A percentile compares a stretch with the other conserved stretches of the same genome.
Conservation (phyloP, 2,888 invertebrate genomes). For the Amorpha juglandis region DNA sequence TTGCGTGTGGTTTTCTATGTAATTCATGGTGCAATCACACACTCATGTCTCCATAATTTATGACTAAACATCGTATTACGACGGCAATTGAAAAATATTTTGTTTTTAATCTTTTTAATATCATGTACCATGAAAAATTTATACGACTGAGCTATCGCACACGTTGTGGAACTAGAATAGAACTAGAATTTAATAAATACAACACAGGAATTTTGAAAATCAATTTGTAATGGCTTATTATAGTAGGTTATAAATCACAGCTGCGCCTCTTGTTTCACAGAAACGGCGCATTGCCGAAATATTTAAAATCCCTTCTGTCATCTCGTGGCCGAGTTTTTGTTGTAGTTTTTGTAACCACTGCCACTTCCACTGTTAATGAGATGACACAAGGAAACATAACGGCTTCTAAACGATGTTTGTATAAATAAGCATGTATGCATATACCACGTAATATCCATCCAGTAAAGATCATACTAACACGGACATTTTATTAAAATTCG, state of each 20-base stretch:
- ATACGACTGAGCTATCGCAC: constrained; percentile 40
- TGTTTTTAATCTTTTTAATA: constrained; percentile 52
- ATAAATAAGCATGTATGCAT: not conserved
- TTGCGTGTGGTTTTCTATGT: constrained; percentile 73
- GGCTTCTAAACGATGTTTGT: constrained; percentile 30
- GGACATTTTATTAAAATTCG: too few relatives aligned
- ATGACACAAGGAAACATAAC: constrained; percentile 43
- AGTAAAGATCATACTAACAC: too few relatives aligned
- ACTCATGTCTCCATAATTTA: constrained; percentile 68
- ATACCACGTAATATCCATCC: not conserved
- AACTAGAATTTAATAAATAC: constrained; percentile 46
- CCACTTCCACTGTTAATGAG: constrained; percentile 72
- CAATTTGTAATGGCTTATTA: constrained; percentile 76
- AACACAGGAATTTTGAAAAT: constrained; percentile 60
- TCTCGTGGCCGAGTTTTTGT: constrained; percentile 68
- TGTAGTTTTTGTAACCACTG: constrained; percentile 49
- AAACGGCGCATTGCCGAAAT: constrained; percentile 78
- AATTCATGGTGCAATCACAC: constrained; percentile 71
- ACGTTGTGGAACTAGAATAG: constrained; percentile 47
- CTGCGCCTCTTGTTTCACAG: constrained; percentile 73
- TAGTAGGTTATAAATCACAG: constrained; percentile 69
- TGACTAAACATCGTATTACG: constrained; percentile 56
- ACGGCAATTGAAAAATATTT: constrained; percentile 51
- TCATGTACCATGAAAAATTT: constrained; percentile 37
- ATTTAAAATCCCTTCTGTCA: constrained; percentile 79